Conservation (phyloP, 2,888 invertebrate species). For the Baronia brevicornis region DNA sequence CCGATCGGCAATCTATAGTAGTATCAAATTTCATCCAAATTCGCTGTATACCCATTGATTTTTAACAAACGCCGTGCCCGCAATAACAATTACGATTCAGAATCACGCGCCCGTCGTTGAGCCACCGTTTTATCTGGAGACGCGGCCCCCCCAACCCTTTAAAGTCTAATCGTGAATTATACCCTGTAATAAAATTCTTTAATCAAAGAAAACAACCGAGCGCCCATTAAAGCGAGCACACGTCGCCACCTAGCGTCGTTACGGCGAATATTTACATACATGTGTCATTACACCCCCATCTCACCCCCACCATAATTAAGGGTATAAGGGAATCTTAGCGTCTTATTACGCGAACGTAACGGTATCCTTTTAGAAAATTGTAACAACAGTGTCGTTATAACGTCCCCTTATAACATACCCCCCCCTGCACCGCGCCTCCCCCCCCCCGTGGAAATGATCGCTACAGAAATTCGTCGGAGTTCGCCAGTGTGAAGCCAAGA, state of each 20-base stretch:
- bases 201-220: constrained; percentile 75
- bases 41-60: constrained; percentile 22
- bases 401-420: constrained; percentile 5
- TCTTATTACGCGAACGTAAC: constrained; percentile 73
- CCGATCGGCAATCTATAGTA: no score
- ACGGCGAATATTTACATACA: constrained; percentile 73
- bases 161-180: constrained; percentile 75
- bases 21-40: no score
- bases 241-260: constrained; percentile 71
- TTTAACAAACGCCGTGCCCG: constrained; percentile 21
- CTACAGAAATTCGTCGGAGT: constrained; percentile 52
- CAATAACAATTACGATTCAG: constrained; percentile 69
- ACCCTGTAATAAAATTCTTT: constrained; percentile 74
- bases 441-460: constrained; percentile 46
- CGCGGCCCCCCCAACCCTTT: constrained; percentile 60
- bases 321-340: constrained; percentile 75
- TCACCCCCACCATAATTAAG: constrained; percentile 66
- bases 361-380: constrained; percentile 75
- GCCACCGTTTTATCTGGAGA: constrained; percentile 62
- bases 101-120: constrained; percentile 71
- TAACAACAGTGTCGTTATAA: constrained; percentile 63
- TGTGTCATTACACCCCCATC: constrained; percentile 65
- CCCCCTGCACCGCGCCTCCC: constrained; percentile 40
- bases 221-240: constrained; percentile 66
- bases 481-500: constrained; percentile 47